Conservation (phyloP, 2,888 invertebrate genomes). For the Dolichopus griseipennis region DNA sequence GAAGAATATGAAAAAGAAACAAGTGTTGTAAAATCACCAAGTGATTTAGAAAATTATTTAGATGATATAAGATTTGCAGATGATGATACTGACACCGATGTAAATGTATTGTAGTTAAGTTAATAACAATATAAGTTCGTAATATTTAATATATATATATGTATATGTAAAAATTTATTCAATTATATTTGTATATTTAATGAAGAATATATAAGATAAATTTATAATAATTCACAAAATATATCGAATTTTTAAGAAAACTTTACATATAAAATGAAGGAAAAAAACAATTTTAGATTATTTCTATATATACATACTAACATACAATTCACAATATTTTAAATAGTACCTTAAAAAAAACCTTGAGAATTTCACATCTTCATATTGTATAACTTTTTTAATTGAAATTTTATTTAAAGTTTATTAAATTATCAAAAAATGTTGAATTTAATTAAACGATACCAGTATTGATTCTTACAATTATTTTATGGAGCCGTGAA, state of each 20-base stretch:
- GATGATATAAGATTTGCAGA: conserved; percentile 64
- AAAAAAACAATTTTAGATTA: background rate
- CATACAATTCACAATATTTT: no score
- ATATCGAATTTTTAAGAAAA: background rate
- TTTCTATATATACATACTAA: no score
- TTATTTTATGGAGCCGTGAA: no score
- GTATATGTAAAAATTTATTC: background rate
- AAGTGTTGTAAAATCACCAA: conserved; percentile 57
- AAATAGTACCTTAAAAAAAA: no score
- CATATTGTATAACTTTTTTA: no score
- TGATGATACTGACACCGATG: conserved; percentile 37
- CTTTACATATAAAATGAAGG: background rate
- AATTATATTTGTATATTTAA: background rate
- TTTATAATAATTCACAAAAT: background rate
- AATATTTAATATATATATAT: background rate
- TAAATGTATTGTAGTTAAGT: background rate
- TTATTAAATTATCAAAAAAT: no score
- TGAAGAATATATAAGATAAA: background rate
- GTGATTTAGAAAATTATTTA: conserved; percentile 49
- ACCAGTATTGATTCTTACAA: no score
- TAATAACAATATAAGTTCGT: background rate
- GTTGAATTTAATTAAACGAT: no score
- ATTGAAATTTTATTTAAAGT: no score
- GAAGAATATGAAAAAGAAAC: conserved; percentile 53
- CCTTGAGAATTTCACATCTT: no score